Evolutionary conservation across 2,113 vertebrate species (phyloP), one percentile per base, ranked within the genome.

Genomic region (Raja brachyura): DNA sequence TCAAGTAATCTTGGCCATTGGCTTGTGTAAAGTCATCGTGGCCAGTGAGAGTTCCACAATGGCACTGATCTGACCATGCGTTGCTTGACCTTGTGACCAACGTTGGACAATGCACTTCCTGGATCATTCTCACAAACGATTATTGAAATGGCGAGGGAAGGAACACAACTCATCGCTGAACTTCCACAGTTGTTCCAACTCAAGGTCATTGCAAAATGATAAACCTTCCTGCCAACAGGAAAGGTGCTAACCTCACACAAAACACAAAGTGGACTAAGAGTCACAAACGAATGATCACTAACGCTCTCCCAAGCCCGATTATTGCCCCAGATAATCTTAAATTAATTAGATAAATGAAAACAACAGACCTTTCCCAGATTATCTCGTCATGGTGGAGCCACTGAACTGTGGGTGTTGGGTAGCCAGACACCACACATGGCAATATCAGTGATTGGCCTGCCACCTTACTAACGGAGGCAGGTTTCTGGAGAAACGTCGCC

Each of bases 301-400:
- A 88, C 31, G 28, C 13, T 63, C 83, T 88, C 83, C 28, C 83
- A n/a, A n/a, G 39, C 59, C 61, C 1, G 14, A 56, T 56, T 83
- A 83, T 83, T 28, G 48, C 11, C 54, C 20, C 54, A 56, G 2
- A 28, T 9, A 54, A 54, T 56, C 48, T 54, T 56, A 81, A 14
- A 56, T 83, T 83, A 28, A 88, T n/a, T n/a, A 4, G 5, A 61
- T 14, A 31, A 92, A 92, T 54, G 66, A 33, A 92, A 74, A 74
- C 66, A 39, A 94, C 96, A 93, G 96, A 99, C 99, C 97, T 97
- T 78, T 97, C 97, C 2, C 95, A 96, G 11, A 97, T 90, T 9
- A 97, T 95, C 63, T 96, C 95, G 22, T 98, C 97, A 0, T 97
- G 95, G 93, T 94, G 95, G 93, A 95, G 97, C 99, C 98, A 99